Evolutionary conservation across 2,797 vertebrate genomes (phyloP).

Genomic region (Eidolon dupreanum): DNA sequence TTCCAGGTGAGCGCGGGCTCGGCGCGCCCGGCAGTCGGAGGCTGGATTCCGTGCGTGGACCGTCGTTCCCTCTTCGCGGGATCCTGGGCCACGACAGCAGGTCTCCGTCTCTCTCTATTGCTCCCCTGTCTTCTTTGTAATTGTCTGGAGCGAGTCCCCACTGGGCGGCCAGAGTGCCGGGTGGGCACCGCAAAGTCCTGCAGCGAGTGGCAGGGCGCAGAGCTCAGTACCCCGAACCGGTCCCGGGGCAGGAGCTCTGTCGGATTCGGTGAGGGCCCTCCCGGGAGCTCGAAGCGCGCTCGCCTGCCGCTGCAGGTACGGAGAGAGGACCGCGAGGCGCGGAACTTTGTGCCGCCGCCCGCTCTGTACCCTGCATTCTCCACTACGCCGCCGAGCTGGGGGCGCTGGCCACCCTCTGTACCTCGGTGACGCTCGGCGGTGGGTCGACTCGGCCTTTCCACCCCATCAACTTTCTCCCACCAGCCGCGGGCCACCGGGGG

Average conservation of each 20-base stretch:
- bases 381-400: not conserved
- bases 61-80: conserved; percentile 49
- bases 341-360: conserved; percentile 64
- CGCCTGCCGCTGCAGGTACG: not conserved
- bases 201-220: not conserved
- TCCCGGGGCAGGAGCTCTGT: not conserved
- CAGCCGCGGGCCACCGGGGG: not conserved
- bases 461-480: conserved; percentile 63
- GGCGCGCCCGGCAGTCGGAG: not conserved
- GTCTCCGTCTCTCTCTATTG: conserved; percentile 53
- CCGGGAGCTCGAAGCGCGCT: not conserved
- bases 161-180: not conserved
- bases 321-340: not conserved
- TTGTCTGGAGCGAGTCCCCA: not conserved
- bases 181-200: conserved; percentile 50
- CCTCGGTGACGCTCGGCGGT: not conserved
- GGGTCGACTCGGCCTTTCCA: not conserved
- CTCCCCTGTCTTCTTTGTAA: not conserved
- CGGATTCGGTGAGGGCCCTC: not conserved
- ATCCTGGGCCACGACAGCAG: conserved; percentile 56
- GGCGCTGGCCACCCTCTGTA: not conserved
- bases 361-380: not conserved
- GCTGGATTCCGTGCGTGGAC: conserved; percentile 28
- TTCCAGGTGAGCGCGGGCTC: conserved; percentile 68
- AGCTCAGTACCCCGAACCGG: not conserved